Base-by-base conservation (phyloP, 2,797 vertebrate species). In the Clarias platycephalus region DNA sequence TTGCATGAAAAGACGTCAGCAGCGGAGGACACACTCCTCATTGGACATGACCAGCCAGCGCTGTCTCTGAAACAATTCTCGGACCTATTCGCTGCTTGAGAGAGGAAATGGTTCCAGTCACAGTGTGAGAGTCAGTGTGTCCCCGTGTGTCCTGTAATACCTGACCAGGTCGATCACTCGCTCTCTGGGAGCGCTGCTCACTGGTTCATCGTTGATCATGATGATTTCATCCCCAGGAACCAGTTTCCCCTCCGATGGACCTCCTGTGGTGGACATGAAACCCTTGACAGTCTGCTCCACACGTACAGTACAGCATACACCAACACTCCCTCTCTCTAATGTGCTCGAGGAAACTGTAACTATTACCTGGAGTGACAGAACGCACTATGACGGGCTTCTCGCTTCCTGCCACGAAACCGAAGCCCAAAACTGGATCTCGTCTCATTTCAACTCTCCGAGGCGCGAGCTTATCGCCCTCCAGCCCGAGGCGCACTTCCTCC, bases 81-180 rank as follows among this genome's bases (percentile, higher is more conserved):
- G 37, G 31, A 1, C 7, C 31, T 22, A 37, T n/a, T 72, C n/a
- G 26, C n/a, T 53, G 13, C 26, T 44, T n/a, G 3, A 16, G 44
- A 72, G 24, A 74, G 20, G 24, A 40, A 24, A 67, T 15, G 5
- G 44, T 2, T 2, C n/a, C 40, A 71, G 24, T 20, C 16, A n/a
- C 53, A 26, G 40, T 67, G 22, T 71, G 37, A 24, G 37, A 44
- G 9, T 12, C 16, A 68, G 31, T 34, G 18, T 37, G 20, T 68
- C 8, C 40, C 67, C 22, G 37, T 71, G 31, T 68, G 34, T 20
- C 26, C 13, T 71, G 72, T 83, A 86, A 82, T 95, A 99, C 98
- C 98, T 98, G 96, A 99, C 98, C 89, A 99, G 96, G 95, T 99
- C 97, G 76, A 99, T 99, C 91, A 99, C 98, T 93, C 97, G 94